Base-by-base conservation (phyloP, 2,113 vertebrate genomes). In the Recurvirostra avosetta region DNA sequence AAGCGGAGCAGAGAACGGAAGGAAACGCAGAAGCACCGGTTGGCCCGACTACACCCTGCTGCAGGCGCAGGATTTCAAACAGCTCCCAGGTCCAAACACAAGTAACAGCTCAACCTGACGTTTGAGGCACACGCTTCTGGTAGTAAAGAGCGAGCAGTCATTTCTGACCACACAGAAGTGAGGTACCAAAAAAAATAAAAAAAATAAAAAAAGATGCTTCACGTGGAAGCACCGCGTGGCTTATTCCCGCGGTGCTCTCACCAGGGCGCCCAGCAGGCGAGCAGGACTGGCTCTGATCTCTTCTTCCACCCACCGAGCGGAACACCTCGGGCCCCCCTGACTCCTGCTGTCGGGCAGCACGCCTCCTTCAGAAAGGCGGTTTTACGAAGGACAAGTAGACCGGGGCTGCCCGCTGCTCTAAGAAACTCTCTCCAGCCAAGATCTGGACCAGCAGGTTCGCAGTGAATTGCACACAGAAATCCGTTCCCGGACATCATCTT, bases 401-500 rank as follows among this genome's bases (percentile, higher is more conserved):
- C 40, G 34, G 55, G 3, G 5, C 12, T 58, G 6, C 2, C 38
- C 40, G 43, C 72, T 67, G n/a, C 21, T 19, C 67, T 7, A 11
- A 29, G 47, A 62, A 71, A 25, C 2, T 29, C 18, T 82, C n/a
- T 36, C 32, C 5, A 36, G 11, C 13, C 49, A 23, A 12, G 22
- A 49, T 12, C 12, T 23, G 21, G 49, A 23, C 49, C 5, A 47
- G 8, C 11, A 62, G 19, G 12, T 36, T 67, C n/a, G 18, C 30
- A 40, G 34, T 3, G 41, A 71, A 67, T 7, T 17, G 10, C 41
- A 40, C 7, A 8, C 9, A n/a, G 62, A 58, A 82, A 12, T 36
- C 7, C 5, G 1, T 2, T 49, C 30, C 21, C 3, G 7, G 26
- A 13, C 5, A 3, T 0, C 4, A 21, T 36, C 38, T 9, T 36